A percentile compares a stretch with the other conserved stretches of the same genome.
These are phyloP conservation scores for Pseudochirops corinnae DNA, from an alignment of 2,797 vertebrate species.

Conservation along the genomic window DNA sequence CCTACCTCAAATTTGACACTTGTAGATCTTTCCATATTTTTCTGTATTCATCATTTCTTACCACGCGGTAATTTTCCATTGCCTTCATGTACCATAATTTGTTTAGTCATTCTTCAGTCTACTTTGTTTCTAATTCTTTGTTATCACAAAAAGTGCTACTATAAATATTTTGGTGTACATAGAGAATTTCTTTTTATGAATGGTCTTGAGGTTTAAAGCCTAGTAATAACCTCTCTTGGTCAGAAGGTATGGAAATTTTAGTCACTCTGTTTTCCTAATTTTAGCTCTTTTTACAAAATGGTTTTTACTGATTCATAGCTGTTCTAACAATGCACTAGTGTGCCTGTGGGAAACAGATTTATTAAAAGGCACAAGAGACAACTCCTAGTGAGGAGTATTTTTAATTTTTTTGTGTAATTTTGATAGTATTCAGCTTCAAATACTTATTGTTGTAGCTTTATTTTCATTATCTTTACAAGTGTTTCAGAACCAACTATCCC, in stretches of 20 bases:
- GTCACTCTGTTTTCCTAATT: neutral
- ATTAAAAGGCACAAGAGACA: neutral
- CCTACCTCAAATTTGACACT: neutral
- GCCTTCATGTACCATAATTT: neutral
- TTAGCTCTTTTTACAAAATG: neutral
- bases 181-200: neutral
- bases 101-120: neutral
- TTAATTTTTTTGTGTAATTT: neutral
- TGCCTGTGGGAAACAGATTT: neutral
- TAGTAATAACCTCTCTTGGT: neutral
- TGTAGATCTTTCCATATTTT: neutral
- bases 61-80: neutral
- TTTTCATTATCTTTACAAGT: neutral
- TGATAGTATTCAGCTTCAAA: neutral
- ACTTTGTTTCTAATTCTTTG: neutral
- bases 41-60: neutral
- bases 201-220: neutral
- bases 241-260: neutral
- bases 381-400: neutral
- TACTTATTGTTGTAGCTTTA: neutral
- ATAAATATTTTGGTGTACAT: too few relatives aligned
- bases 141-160: neutral
- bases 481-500: neutral
- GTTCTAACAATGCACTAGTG: neutral
- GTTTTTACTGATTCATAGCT: neutral